These are phyloP conservation scores for Oreochromis aureus DNA, from an alignment of 2,113 vertebrate species.

Conservation along the genomic window DNA sequence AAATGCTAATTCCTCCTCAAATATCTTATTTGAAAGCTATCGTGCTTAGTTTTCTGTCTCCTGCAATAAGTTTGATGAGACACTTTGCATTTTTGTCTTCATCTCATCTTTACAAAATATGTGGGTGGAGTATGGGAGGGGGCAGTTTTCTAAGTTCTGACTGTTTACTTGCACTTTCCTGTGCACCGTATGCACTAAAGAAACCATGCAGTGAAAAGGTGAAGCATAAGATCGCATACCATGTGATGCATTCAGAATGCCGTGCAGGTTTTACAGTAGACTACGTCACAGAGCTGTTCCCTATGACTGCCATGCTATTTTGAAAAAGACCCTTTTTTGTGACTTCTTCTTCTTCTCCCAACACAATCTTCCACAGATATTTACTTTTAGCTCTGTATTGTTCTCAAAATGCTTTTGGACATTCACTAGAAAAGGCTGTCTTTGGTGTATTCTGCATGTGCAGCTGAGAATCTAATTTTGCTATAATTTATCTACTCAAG, in stretches of 20 bases:
- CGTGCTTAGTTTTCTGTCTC: background rate
- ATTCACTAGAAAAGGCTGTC: background rate
- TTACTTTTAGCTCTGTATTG: background rate
- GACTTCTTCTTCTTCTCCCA: background rate
- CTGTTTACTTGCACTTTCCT: background rate
- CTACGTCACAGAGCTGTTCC: background rate
- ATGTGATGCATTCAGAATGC: background rate
- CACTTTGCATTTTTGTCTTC: background rate
- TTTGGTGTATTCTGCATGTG: background rate
- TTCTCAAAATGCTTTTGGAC: slow-evolving; percentile 13
- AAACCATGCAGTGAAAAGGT: background rate
- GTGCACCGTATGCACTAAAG: slow-evolving; percentile 17
- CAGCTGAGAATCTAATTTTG: slow-evolving; percentile 3
- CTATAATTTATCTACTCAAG: slow-evolving; percentile 21
- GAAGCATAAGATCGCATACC: background rate
- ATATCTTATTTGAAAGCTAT: background rate
- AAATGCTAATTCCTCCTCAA: background rate
- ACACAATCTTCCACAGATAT: background rate
- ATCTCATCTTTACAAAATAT: background rate
- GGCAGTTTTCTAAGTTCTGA: background rate
- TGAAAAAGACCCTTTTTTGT: background rate
- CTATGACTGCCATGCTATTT: background rate
- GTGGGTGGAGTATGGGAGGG: background rate
- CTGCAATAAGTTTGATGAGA: background rate
- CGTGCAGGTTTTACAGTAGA: background rate